Evolutionary conservation across 2,888 invertebrate genomes (phyloP), one percentile per base, ranked within the genome.

Genomic region (Drosophila kuntzei): DNA sequence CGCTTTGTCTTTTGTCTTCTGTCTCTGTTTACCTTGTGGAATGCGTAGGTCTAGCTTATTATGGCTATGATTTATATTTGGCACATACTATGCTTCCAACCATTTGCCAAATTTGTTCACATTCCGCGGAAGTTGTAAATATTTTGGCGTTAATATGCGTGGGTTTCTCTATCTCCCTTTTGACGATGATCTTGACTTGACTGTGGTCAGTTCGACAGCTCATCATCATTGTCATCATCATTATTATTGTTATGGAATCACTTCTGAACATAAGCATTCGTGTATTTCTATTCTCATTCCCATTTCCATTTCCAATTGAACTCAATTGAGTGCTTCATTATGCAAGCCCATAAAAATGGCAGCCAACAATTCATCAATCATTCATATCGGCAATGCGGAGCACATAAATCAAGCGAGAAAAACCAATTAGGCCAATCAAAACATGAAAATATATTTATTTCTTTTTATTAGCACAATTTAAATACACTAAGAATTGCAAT

Each of bases 381-480:
- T 64, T 79, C 65, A 65, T 49, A 58, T 43, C 50, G 62, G 36
- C 79, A 43, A 68, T 73, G 27, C 36, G 41, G 57, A 39, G 58
- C 75, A 51, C 69, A 79, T 66, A 62, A 66, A 72, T 62, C 69
- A 62, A 63, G 60, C 53, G 51, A 66, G 54, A 46, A 70, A 68
- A 59, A 44, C 67, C 81, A 87, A 81, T 87, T 61, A 71, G 66
- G 69, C 66, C 85, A 87, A 87, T 85, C 82, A 70, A 79, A 85
- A 79, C 55, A 74, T 37, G 22, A 46, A 46, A 43, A 20, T 39
- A 49, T 34, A 39, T 55, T 36, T 59, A 32, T 51, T 61, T 54
- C 18, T 47, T 39, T 53, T 51, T 57, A 49, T 41, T 16, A 47
- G 27, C 39, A n/a, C 29, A 43, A 59, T 55, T 29, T 34, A 49